Evolutionary conservation across 2,888 invertebrate species (phyloP).

Genomic region (Malachius bipustulatus): DNA sequence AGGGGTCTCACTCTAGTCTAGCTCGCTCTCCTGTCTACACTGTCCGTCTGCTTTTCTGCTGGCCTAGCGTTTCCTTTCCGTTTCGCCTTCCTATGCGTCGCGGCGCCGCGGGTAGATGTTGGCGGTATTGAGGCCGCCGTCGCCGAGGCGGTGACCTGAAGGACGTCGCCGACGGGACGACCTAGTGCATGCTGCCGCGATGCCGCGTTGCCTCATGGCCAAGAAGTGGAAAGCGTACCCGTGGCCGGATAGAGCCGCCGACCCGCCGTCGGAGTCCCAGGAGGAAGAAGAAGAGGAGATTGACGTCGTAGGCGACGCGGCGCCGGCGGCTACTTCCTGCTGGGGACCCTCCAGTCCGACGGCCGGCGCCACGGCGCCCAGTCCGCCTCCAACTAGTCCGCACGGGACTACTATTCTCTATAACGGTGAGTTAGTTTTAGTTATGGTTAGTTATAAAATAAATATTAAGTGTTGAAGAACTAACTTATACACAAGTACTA

Average conservation of each 20-base stretch:
- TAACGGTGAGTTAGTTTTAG: slow-evolving; percentile 55
- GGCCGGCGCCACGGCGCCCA: slow-evolving; percentile 63
- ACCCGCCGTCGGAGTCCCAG: slow-evolving; percentile 24
- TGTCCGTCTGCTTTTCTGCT: slow-evolving; percentile 39
- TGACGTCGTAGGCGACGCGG: slow-evolving; percentile 62
- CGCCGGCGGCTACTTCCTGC: slow-evolving; percentile 40
- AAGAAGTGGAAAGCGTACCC: slow-evolving; percentile 89
- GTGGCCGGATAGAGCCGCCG: slow-evolving; percentile 53
- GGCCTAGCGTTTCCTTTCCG: slow-evolving; percentile 35
- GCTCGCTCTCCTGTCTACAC: slow-evolving; percentile 33
- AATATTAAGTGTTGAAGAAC: no score
- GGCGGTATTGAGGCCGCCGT: no score
- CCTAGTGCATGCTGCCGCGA: slow-evolving; percentile 40
- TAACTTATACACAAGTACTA: no score
- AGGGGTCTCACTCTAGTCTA: slow-evolving; percentile 44
- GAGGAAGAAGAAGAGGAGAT: slow-evolving; percentile 70
- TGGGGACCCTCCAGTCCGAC: slow-evolving; percentile 67
- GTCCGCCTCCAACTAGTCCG: slow-evolving; percentile 55
- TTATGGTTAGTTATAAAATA: no score
- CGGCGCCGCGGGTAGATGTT: no score
- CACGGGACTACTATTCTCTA: slow-evolving; percentile 63
- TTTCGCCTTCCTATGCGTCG: slow-evolving; percentile 21
- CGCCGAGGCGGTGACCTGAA: no score
- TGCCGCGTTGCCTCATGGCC: slow-evolving; percentile 93
- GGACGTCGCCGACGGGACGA: slow-evolving; percentile 35